These are phyloP conservation scores for Tachuris rubrigastra DNA, from an alignment of 2,113 vertebrate species.

Conservation along the genomic window DNA sequence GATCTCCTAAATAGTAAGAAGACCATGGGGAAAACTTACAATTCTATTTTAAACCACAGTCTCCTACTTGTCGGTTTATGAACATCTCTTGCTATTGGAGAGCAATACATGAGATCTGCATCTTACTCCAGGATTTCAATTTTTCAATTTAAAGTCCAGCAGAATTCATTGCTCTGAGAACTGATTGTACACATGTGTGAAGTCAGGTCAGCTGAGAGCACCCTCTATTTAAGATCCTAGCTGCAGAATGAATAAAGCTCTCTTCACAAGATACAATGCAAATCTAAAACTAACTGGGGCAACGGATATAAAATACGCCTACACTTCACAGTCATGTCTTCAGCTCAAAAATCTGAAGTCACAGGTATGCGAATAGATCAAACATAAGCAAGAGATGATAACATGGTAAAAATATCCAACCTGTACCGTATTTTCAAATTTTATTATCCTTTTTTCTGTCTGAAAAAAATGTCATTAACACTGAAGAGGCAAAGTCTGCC, in stretches of 20 bases:
- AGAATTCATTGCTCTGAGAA: background rate
- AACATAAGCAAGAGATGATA: constrained; percentile 21
- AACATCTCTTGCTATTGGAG: background rate
- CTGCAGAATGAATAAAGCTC: constrained; percentile 3
- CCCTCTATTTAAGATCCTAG: background rate
- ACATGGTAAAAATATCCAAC: constrained; percentile 1
- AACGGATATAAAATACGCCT: constrained; percentile 12
- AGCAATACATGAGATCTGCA: background rate
- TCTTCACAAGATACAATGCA: constrained; percentile 36
- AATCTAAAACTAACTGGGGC: constrained; percentile 36
- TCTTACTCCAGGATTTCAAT: background rate
- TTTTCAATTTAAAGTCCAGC: background rate
- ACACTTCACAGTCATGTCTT: constrained; percentile 31
- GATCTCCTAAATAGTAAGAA: background rate
- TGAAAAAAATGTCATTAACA: constrained; percentile 27
- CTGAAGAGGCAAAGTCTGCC: background rate
- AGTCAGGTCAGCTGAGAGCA: constrained; percentile 10
- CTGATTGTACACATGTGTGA: background rate
- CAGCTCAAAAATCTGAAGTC: constrained; percentile 26
- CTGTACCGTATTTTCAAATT: background rate
- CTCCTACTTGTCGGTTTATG: background rate
- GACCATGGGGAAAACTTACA: background rate
- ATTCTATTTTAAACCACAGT: background rate
- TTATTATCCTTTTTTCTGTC: background rate
- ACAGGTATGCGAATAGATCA: constrained; percentile 47